Conservation (phyloP, 2,113 vertebrate genomes). For the Rhinopomastus cyanomelas region DNA sequence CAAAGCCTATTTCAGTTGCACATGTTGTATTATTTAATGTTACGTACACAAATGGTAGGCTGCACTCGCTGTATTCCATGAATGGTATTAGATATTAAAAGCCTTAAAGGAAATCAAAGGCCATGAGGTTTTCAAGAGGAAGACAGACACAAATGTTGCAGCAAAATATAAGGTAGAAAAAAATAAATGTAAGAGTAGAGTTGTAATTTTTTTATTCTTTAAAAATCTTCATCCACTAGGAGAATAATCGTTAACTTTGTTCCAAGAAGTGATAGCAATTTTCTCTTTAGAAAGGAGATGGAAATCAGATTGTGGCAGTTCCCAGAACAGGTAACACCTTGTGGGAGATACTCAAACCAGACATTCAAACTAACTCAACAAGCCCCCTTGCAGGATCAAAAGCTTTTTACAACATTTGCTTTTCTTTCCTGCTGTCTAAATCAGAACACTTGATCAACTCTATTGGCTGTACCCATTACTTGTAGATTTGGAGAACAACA, state of each 20-base stretch:
- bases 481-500: not conserved
- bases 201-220: not conserved
- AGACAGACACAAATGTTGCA: not conserved
- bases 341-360: not conserved
- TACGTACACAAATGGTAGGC: not conserved
- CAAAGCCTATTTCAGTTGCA: not conserved
- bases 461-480: conserved; percentile 2
- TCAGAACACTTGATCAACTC: not conserved
- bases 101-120: not conserved
- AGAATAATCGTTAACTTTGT: not conserved
- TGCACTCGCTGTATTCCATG: not conserved
- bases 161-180: not conserved
- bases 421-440: not conserved
- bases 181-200: not conserved
- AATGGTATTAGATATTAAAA: not conserved
- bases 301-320: not conserved
- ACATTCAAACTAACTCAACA: not conserved
- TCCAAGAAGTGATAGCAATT: not conserved
- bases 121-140: not conserved
- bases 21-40: not conserved
- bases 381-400: not conserved
- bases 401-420: not conserved
- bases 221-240: not conserved
- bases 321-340: not conserved
- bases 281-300: not conserved